Base-by-base conservation (phyloP, 2,888 invertebrate species). In the Trichogramma evanescens region DNA sequence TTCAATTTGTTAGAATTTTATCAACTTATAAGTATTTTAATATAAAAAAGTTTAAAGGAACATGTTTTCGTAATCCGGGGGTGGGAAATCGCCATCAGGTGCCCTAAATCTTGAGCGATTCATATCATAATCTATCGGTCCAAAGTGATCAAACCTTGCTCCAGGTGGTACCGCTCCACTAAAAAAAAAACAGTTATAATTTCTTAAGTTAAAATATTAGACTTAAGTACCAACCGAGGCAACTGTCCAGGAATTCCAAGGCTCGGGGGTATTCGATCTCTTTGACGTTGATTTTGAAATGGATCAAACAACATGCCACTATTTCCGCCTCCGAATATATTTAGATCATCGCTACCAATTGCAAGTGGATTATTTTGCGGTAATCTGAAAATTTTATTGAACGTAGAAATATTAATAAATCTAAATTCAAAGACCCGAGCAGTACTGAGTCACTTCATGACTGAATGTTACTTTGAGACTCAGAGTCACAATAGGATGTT, bases 121-220 rank as follows among this genome's bases (percentile, higher is more conserved):
- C 9, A 51, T 59, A 42, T 67, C 58, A 4, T 64, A 6, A 44
- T 78, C 82, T 5, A 83, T 83, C 0, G 92, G 91, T 0, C 89
- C 87, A 74, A 91, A 89, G 0, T 93, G 94, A 80, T 94, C 93
- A 76, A 91, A 94, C 59, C 93, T 83, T 4, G 92, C 90, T 9
- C 91, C 89, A 0, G 91, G 91, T 1, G 90, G 91, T 8, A 86
- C 71, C 1, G 85, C 80, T 7, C 85, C 86, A 42, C 87, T 88
- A 75, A 49, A 75, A 75, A 62, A 59, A 58, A 54, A 50, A 4
- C 5, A 41, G 13, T 58, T 54, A 3, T 54, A 8, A 9, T 10
- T 55, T 54, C 49, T 51, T 40, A 49, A 51, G 46, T 53, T 13
- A 6, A 9, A n/a, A 8, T 44, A 42, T 10, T 2, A 51, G 44